Evolutionary conservation across 2,113 vertebrate genomes (phyloP), one percentile per base, ranked within the genome.

Genomic region (Plectropomus leopardus): DNA sequence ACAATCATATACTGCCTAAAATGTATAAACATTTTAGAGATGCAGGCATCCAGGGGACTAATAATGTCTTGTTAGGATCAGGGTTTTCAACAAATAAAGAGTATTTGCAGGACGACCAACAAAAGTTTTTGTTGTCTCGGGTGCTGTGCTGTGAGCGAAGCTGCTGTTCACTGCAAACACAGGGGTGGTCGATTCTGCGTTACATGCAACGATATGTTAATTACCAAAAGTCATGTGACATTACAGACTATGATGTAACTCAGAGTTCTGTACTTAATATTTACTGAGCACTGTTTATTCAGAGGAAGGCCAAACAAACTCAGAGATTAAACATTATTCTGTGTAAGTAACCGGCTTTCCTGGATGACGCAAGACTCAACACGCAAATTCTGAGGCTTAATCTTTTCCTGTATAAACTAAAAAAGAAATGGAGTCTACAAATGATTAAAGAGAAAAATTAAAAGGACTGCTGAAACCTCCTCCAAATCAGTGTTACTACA

Each of bases 271-370:
- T 32, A 17, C 21, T 34, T 32, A 15, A 58, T 47, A 45, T 57
- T 47, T 72, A 72, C 54, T 44, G 7, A 3, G 42, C 26, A 3
- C 34, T 51, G 54, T 78, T 78, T 59, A 60, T 59, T 40, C 23
- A 30, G 16, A 8, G 17, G 58, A n/a, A n/a, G 58, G n/a, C 32
- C 44, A 61, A 50, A 61, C 32, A 63, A 70, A 34, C 36, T 23
- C 17, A 44, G 44, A 57, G 42, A 59, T 59, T 28, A 67, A 68
- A 78, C 32, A 28, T 24, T 8, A 61, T 78, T 53, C 47, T 28
- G 34, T 54, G 24, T 32, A 24, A 47, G 16, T 50, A n/a, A 34
- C 28, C 34, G 28, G 3, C 42, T 24, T 48, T 57, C 32, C 50
- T 26, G 7, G 13, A 51, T 32, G 19, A 55, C 10, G 8, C n/a